Evolutionary conservation across 2,113 vertebrate species (phyloP), one percentile per base, ranked within the genome.

Genomic region (Haemorhous mexicanus): DNA sequence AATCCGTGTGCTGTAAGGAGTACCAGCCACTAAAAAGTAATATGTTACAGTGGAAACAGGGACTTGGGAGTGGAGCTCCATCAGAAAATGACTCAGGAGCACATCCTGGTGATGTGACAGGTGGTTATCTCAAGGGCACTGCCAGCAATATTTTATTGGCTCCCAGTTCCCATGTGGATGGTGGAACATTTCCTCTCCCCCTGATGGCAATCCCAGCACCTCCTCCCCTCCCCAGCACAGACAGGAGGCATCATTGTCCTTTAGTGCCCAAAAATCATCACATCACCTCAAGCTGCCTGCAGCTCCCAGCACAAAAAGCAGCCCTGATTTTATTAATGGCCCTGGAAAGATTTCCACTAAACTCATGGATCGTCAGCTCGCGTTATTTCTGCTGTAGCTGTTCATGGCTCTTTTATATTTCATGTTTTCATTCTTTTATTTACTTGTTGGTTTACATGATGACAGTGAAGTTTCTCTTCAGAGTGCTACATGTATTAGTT

Each of bases 81-180:
- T 11, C 62, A 75, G 73, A 53, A 94, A 85, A 93, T 75, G 75
- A 32, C 53, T 93, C 73, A 63, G 91, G 74, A 94, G 64, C 64
- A 47, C 61, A 3, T 78, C n/a, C 27, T 47, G 43, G 43, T 56
- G 84, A 37, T 68, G 69, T 79, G 93, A 84, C 91, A 94, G 87
- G 91, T 89, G 91, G 93, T 91, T 94, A 64, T 96, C 92, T 90
- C 92, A 80, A 81, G 90, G 90, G 88, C 92, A 86, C 21, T 68
- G 83, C 72, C 88, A 49, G 94, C 68, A 80, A 81, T 87, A 8
- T 56, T 95, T 86, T 37, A 37, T 18, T 86, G 82, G 82, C 72
- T 88, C 35, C 72, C 61, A 19, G 8, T 41, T 70, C 55, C 82
- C 43, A 4, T 61, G 68, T 47, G 84, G 77, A 84, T 8, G 30